phyloP scores from a whole-genome alignment of 2,888 invertebrate genomes.

The Drosophila melanosoma region DNA sequence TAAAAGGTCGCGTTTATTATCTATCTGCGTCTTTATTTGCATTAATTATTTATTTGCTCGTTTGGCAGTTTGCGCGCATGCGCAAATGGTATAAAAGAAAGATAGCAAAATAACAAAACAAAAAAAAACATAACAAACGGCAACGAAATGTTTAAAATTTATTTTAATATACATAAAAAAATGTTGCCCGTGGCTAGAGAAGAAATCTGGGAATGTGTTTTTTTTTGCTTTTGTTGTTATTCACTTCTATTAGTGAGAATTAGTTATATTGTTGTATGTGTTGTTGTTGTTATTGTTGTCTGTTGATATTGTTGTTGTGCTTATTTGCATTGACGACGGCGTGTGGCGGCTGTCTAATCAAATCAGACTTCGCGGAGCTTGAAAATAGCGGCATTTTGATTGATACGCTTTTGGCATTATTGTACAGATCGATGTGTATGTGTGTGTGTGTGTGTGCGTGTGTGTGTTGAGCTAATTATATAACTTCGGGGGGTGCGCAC shows the following conservation, averaged over 20 bases:
- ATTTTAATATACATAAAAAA: slow-evolving; percentile 57
- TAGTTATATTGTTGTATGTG: slow-evolving; percentile 60
- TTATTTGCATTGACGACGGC: slow-evolving; percentile 64
- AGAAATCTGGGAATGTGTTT: slow-evolving; percentile 23
- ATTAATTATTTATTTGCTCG: slow-evolving; percentile 80
- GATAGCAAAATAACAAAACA: slow-evolving; percentile 7
- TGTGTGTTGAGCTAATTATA: slow-evolving; percentile 60
- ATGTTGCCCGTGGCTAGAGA: slow-evolving; percentile 51
- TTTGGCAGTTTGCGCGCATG: slow-evolving; percentile 80
- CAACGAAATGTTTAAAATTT: slow-evolving; percentile 71
- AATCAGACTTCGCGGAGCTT: slow-evolving; percentile 66
- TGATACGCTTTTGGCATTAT: slow-evolving; percentile 52
- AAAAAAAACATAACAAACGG: slow-evolving; percentile 31
- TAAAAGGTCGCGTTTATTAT: not conserved
- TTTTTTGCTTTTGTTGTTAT: slow-evolving; percentile 38
- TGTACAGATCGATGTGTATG: slow-evolving; percentile 4
- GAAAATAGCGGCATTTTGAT: slow-evolving; percentile 74
- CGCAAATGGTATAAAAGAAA: slow-evolving; percentile 73
- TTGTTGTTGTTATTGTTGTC: not conserved
- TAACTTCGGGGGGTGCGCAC: slow-evolving; percentile 55
- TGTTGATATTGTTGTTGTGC: slow-evolving; percentile 21
- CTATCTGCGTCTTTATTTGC: slow-evolving; percentile 65
- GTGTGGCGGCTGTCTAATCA: slow-evolving; percentile 77
- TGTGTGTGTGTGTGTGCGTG: not conserved
- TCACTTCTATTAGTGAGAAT: slow-evolving; percentile 67